Evolutionary conservation across 2,888 invertebrate genomes (phyloP).

Genomic region (Acheta domesticus): DNA sequence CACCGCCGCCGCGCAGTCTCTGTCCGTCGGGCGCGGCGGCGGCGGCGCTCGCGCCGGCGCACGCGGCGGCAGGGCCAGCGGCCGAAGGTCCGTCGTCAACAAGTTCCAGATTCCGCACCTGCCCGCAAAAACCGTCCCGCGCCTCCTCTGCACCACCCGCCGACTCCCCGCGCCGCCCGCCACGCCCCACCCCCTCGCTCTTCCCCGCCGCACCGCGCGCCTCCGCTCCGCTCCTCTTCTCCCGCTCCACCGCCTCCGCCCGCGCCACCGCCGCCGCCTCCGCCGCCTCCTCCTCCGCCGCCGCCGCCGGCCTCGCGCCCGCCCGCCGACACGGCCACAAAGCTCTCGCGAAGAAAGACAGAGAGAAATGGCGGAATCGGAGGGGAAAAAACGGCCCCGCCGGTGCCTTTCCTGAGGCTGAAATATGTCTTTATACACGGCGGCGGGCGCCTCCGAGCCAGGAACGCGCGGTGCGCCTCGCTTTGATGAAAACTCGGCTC

Average conservation of each 20-base stretch:
- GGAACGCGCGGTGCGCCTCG: neutral
- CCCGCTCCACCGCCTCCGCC: neutral
- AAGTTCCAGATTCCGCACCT: conserved; percentile 18
- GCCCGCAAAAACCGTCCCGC: neutral
- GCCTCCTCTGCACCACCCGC: too few relatives aligned
- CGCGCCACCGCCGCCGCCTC: neutral
- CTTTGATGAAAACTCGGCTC: conserved; percentile 10
- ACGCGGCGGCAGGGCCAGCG: neutral
- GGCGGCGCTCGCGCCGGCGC: neutral
- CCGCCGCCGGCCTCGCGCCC: neutral
- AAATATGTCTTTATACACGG: conserved; percentile 18
- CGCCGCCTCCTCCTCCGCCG: neutral
- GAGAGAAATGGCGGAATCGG: conserved; percentile 18
- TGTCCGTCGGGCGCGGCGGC: neutral
- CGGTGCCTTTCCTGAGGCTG: conserved; percentile 9
- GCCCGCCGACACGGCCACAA: conserved; percentile 18
- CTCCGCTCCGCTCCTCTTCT: neutral
- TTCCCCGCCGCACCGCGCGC: neutral
- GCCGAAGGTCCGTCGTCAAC: neutral
- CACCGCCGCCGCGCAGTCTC: too few relatives aligned
- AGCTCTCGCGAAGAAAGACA: conserved; percentile 18
- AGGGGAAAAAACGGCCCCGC: neutral
- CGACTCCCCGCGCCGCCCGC: neutral
- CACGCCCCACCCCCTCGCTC: neutral
- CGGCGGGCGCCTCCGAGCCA: neutral